phyloP scores from a whole-genome alignment of 2,888 invertebrate species.

The Nomada lathburiana region DNA sequence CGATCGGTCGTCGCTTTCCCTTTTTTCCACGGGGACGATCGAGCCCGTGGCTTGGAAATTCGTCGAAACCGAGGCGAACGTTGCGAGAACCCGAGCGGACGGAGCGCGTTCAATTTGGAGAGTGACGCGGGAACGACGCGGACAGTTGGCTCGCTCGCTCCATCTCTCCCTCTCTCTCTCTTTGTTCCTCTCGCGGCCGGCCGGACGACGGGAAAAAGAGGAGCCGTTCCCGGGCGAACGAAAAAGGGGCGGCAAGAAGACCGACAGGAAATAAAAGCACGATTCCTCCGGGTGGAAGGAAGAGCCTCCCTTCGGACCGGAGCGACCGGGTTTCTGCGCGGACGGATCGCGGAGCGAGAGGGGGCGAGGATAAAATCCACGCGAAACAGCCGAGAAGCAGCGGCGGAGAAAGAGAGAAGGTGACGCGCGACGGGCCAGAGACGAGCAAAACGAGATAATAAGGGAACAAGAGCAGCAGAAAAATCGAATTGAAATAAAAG shows the following conservation, averaged over 20 bases:
- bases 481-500: constrained; percentile 61
- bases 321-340: constrained; percentile 5
- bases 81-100: not conserved
- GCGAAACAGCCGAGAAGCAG: constrained; percentile 40
- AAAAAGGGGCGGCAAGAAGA: constrained; percentile 49
- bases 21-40: not conserved
- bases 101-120: constrained; percentile 49
- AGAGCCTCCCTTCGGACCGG: constrained; percentile 28
- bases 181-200: no score
- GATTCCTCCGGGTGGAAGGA: constrained; percentile 31
- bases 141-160: no score
- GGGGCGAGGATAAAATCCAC: constrained; percentile 44
- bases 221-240: constrained; percentile 37
- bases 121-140: constrained; percentile 34
- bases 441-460: constrained; percentile 63
- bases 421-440: constrained; percentile 47
- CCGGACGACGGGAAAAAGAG: constrained; percentile 37
- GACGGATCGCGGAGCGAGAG: not conserved
- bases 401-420: constrained; percentile 42
- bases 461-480: constrained; percentile 55
- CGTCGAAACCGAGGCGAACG: not conserved
- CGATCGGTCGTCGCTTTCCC: not conserved
- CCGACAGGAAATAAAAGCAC: constrained; percentile 69
- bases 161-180: no score
- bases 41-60: not conserved